phyloP scores from a whole-genome alignment of 2,888 invertebrate species.

The Diplazon laetatorius region DNA sequence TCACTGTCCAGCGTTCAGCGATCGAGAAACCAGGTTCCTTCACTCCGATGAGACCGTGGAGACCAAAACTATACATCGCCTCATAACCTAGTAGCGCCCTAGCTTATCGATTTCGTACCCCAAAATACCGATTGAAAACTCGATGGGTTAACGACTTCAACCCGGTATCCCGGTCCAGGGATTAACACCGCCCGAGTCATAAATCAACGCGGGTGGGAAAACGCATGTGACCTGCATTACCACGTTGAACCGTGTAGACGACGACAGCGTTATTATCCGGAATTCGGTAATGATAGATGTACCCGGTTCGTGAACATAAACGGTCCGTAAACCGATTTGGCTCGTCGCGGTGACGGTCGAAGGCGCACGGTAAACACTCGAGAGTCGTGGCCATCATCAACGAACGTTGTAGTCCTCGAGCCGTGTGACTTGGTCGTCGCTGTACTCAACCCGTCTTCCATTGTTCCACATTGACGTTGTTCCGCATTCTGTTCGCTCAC shows the following conservation, averaged over 20 bases:
- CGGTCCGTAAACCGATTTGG: constrained; percentile 49
- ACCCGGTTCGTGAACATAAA: background rate
- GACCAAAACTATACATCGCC: too few relatives aligned
- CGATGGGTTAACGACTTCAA: too few relatives aligned
- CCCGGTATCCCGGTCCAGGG: too few relatives aligned
- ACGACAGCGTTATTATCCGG: constrained; percentile 1
- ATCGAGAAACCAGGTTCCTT: too few relatives aligned
- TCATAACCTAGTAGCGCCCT: too few relatives aligned
- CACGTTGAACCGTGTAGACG: background rate
- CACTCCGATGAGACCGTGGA: too few relatives aligned
- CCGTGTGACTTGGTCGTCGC: constrained; percentile 40
- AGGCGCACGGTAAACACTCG: constrained; percentile 28
- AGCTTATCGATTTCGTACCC: too few relatives aligned
- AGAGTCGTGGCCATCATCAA: constrained; percentile 13
- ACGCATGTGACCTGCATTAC: background rate
- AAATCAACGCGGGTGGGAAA: too few relatives aligned
- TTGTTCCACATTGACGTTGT: constrained; percentile 21
- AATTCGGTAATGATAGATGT: constrained; percentile 1
- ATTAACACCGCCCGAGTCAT: too few relatives aligned
- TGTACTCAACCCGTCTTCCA: constrained; percentile 28
- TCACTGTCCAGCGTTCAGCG: too few relatives aligned
- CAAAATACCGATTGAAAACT: too few relatives aligned
- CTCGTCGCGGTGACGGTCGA: constrained; percentile 25
- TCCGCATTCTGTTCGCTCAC: constrained; percentile 16
- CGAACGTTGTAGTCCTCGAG: constrained; percentile 9